Evolutionary conservation across 2,113 vertebrate genomes (phyloP), one percentile per base, ranked within the genome.

Genomic region (Pao palembangensis): DNA sequence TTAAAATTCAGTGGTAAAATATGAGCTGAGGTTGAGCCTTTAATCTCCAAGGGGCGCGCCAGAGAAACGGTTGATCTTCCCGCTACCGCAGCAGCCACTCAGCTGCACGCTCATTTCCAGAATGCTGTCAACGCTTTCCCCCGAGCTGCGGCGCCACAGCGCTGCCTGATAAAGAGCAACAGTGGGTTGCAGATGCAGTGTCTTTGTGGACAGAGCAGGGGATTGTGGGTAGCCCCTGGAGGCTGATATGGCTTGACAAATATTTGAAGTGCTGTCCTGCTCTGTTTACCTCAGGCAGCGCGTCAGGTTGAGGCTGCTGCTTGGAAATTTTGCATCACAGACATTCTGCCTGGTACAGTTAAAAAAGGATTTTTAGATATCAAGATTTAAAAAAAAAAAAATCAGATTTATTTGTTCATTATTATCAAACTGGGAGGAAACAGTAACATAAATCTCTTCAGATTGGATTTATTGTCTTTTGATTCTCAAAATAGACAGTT

Each of bases 241-340:
- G 71, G 58, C 53, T 54, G 42, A 60, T 78, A 75, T 50, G 14
- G 63, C 74, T 79, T 66, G 68, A 61, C 77, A 85, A 88, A 89
- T 89, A 89, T 89, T 89, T 87, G 78, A 85, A 78, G 81, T 76
- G 72, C 50, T 51, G 72, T 65, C 49, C 20, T 11, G 53, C 55
- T 81, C 58, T 81, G 76, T 85, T 82, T 83, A 71, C 64, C 61
- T 65, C 76, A 60, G 44, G 55, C 51, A 52, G 25, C 68, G 68
- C 54, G 25, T 59, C 44, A 23, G 60, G 49, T 60, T 28, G 62
- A 62, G 50, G 48, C 51, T 20, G 73, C 60, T 58, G 17, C 62
- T 59, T 10, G 31, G 64, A 54, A 73, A 70, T 73, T 55, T 69
- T 67, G 59, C 53, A 56, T 83, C 56, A 69, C 52, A 58, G 56